Evolutionary conservation across 1,140 invertebrate species (phyloP).

Genomic region (Amphibalanus amphitrite): DNA sequence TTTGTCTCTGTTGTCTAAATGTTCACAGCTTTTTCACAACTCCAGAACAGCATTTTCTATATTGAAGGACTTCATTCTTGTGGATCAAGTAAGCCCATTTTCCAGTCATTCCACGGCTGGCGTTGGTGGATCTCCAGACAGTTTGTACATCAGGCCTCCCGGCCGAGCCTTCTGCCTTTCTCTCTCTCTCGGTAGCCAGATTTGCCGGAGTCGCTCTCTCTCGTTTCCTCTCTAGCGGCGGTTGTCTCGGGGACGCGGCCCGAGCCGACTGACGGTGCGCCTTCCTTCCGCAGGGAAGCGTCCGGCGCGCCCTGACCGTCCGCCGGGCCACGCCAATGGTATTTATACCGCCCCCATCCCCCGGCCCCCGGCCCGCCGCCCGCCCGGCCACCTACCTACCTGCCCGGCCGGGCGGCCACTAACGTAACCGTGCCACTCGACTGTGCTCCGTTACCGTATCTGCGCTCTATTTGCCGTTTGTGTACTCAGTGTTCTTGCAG

Average conservation of each 20-base stretch:
- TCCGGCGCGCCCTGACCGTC: not conserved
- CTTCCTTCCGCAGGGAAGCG: not conserved
- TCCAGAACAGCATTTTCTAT: not conserved
- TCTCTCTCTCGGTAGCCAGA: not conserved
- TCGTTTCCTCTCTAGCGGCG: not conserved
- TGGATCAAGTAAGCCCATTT: not conserved
- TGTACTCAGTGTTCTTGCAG: no score
- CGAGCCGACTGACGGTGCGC: not conserved
- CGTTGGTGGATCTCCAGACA: not conserved
- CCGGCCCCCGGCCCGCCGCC: no score
- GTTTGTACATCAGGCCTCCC: not conserved
- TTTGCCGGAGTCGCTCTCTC: not conserved
- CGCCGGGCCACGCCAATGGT: not conserved
- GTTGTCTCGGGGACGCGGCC: no score
- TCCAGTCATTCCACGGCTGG: not conserved
- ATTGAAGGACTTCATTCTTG: not conserved
- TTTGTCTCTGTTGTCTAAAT: no score
- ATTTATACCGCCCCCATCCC: not conserved
- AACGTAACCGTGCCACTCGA: not conserved
- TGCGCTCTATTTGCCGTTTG: no score
- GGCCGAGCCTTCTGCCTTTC: no score
- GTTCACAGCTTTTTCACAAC: not conserved
- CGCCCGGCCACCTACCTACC: no score
- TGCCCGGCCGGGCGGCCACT: not conserved
- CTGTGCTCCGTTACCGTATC: no score